Percentiles rank a stretch among this genome's conserved stretches.
Evolutionary conservation across 2,113 vertebrate genomes (phyloP).

Genomic region (Girardinichthys multiradiatus): DNA sequence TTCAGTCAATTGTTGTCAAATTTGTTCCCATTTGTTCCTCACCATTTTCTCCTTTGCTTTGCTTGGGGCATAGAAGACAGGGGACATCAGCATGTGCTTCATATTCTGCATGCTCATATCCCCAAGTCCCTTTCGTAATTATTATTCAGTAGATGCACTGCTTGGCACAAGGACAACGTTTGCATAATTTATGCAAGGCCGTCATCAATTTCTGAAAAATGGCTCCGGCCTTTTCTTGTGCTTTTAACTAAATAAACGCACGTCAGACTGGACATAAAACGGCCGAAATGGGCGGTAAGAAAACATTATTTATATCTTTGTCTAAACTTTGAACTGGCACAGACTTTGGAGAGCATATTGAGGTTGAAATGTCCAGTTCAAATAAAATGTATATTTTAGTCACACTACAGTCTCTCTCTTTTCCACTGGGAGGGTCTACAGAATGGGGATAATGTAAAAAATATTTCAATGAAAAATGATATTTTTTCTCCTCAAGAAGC

Average conservation of each 20-base stretch:
- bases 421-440: constrained; percentile 28
- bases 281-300: constrained; percentile 31
- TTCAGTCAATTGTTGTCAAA: neutral
- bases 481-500: constrained; percentile 18
- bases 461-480: constrained; percentile 25
- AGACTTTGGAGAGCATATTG: constrained; percentile 46
- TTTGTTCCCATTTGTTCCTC: constrained; percentile 20
- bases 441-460: constrained; percentile 18
- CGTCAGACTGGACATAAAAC: constrained; percentile 66
- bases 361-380: constrained; percentile 32
- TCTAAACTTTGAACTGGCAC: constrained; percentile 70
- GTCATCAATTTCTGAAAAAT: constrained; percentile 83
- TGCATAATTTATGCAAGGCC: constrained; percentile 86
- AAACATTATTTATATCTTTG: constrained; percentile 80
- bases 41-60: constrained; percentile 21
- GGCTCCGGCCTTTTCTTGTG: constrained; percentile 73
- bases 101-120: constrained; percentile 62
- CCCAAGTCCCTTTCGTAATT: constrained; percentile 75
- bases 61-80: constrained; percentile 29
- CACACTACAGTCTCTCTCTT: neutral
- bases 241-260: constrained; percentile 80
- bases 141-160: constrained; percentile 80
- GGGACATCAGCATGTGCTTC: constrained; percentile 58
- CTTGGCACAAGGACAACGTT: constrained; percentile 85
- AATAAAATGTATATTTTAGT: constrained; percentile 48